These are phyloP conservation scores for Dolichopus griseipennis DNA, from an alignment of 2,888 invertebrate species.

Conservation along the genomic window DNA sequence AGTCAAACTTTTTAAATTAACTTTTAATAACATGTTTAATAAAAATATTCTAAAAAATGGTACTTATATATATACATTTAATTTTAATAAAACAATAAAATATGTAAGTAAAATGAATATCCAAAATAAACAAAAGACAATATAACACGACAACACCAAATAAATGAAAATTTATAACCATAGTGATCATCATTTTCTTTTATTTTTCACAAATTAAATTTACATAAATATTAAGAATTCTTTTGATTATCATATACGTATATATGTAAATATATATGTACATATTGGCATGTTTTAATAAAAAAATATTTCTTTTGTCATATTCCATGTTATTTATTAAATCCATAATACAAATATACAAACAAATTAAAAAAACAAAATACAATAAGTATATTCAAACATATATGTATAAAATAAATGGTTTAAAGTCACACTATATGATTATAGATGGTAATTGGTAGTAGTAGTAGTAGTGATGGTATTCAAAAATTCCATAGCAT, in stretches of 20 bases:
- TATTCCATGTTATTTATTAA: neutral
- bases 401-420: neutral
- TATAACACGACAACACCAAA: too few species aligned
- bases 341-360: neutral
- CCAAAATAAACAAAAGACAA: neutral
- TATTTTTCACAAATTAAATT: neutral
- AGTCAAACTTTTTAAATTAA: too few species aligned
- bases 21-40: too few species aligned
- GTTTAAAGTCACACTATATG: neutral
- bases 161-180: neutral
- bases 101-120: too few species aligned
- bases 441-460: neutral
- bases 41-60: too few species aligned
- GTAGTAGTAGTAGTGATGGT: too few species aligned
- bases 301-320: neutral
- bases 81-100: too few species aligned
- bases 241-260: neutral
- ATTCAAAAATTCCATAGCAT: too few species aligned
- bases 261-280: too few species aligned
- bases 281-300: neutral
- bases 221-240: neutral
- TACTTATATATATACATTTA: too few species aligned
- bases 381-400: neutral
- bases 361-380: neutral
- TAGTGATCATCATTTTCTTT: conserved; percentile 3